Evolutionary conservation across 2,888 invertebrate species (phyloP).

Genomic region (Seira sanloemensis): DNA sequence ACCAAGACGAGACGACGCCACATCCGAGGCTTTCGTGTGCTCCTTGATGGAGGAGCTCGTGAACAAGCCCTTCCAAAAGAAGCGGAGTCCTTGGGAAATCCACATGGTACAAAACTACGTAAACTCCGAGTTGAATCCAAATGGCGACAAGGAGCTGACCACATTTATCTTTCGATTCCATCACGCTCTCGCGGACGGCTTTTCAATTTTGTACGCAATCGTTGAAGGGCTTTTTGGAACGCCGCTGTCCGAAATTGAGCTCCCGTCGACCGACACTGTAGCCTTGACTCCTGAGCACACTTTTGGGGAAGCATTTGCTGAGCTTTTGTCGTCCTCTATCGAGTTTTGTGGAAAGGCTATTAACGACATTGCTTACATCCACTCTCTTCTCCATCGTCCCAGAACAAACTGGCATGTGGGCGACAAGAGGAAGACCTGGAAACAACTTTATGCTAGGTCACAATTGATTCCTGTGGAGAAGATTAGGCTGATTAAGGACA

Average conservation of each 20-base stretch:
- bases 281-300: background rate
- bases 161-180: constrained; percentile 25
- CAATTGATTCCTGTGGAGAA: constrained; percentile 13
- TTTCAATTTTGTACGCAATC: constrained; percentile 16
- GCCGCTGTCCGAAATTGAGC: background rate
- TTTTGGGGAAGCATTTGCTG: background rate
- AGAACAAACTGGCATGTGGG: constrained; percentile 24
- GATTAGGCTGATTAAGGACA: constrained; percentile 19
- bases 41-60: constrained; percentile 14
- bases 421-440: constrained; percentile 19
- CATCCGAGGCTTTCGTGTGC: background rate
- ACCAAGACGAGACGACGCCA: background rate
- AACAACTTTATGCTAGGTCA: constrained; percentile 28
- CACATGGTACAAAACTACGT: constrained; percentile 41
- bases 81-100: constrained; percentile 56
- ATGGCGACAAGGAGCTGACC: background rate
- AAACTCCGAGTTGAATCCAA: background rate
- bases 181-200: constrained; percentile 35
- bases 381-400: background rate
- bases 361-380: background rate
- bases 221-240: constrained; percentile 27
- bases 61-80: constrained; percentile 1
- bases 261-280: background rate
- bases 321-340: background rate
- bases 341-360: background rate